Evolutionary conservation across 2,797 vertebrate species (phyloP).

Genomic region (Macropus fuliginosus): DNA sequence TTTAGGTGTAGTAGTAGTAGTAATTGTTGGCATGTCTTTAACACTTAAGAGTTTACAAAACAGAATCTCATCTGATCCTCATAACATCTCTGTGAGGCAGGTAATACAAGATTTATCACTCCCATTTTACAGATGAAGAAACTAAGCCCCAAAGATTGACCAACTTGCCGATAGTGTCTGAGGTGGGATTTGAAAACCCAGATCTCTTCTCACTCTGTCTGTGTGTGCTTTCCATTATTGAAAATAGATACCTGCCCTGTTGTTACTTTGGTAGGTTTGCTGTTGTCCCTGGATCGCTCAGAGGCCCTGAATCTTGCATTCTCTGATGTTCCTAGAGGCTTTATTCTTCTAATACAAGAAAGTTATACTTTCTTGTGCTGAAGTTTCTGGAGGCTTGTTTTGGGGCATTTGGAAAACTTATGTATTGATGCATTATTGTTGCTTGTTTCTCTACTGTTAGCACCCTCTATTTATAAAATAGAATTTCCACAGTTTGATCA

Average conservation of each 20-base stretch:
- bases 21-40: neutral
- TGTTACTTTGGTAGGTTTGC: conserved; percentile 11
- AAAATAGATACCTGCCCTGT: neutral
- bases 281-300: neutral
- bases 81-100: neutral
- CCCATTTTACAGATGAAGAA: neutral
- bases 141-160: neutral
- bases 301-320: neutral
- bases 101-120: neutral
- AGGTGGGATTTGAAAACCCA: neutral
- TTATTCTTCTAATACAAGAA: conserved; percentile 27
- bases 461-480: neutral
- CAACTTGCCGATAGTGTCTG: neutral
- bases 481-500: neutral
- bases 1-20: neutral
- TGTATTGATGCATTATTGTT: neutral
- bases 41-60: neutral
- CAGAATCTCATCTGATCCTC: neutral
- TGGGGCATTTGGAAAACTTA: conserved; percentile 29
- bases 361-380: neutral
- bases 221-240: neutral
- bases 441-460: neutral
- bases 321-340: conserved; percentile 32
- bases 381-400: conserved; percentile 21
- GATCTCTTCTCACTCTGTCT: neutral